phyloP scores from a whole-genome alignment of 2,113 vertebrate species.

The Gulo gulo region DNA sequence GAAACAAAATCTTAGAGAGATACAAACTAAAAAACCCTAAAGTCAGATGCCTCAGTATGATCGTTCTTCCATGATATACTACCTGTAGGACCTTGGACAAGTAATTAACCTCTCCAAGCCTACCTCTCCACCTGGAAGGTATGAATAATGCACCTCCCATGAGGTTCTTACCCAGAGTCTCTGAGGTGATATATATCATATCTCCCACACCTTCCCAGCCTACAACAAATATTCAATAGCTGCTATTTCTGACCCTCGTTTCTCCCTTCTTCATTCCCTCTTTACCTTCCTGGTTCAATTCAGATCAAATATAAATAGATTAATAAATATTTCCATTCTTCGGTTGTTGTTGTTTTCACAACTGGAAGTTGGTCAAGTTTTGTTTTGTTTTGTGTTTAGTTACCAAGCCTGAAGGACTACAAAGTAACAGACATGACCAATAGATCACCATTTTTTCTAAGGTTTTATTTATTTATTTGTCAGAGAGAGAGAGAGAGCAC shows the following conservation, averaged over 20 bases:
- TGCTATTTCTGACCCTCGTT: background rate
- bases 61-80: background rate
- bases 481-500: background rate
- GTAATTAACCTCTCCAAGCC: background rate
- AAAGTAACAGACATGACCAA: background rate
- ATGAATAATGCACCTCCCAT: background rate
- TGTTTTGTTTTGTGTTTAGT: background rate
- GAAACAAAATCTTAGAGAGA: background rate
- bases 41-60: background rate
- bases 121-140: background rate
- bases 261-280: background rate
- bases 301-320: background rate
- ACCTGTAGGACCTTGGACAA: background rate
- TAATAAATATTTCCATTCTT: background rate
- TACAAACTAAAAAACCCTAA: background rate
- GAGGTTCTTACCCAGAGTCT: background rate
- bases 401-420: background rate
- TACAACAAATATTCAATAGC: background rate
- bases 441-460: background rate
- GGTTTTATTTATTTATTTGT: background rate
- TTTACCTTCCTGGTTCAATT: background rate
- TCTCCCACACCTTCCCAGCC: background rate
- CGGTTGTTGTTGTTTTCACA: background rate
- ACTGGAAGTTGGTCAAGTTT: background rate
- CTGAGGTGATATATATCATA: background rate